Base-by-base conservation (phyloP, 30 jellyfish, hydroid and myxozoan species). In the Pseudorhiza aurosa region DNA sequence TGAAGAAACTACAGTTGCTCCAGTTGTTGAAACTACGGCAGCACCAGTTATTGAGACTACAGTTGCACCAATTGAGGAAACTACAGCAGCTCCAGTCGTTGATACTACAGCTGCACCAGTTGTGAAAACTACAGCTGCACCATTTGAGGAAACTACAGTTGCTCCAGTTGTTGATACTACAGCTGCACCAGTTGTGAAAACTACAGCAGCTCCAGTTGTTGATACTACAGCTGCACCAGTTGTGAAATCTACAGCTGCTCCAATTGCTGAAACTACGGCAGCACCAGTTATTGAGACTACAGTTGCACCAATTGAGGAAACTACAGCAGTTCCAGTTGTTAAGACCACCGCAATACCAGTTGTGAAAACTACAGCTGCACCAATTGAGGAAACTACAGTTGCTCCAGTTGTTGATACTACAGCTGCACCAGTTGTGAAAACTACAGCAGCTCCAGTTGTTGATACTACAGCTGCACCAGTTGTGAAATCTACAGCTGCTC, bases 311-410 rank as follows among this genome's bases (percentile, higher is more conserved):
- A 7, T n/a, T 10, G 79, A 22, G 31, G 85, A 42, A 46, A 72
- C 85, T 26, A 72, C 85, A 1, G 72, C 72, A 8, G 85, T 75
- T 28, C 50, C 85, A 22, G 85, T 46, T 72, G 73, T 43, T 3
- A 53, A 53, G 27, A 21, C 51, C 25, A 72, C 85, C 1, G 85
- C 69, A 44, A 51, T 56, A 1, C 73, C 85, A 1, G 72, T 40
- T 35, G 49, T n/a, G 64, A 65, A 18, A 39, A 26, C 9, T 29
- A 30, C 73, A 7, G 37, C 83, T 12, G 59, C 22, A 27, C 37
- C 79, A 8, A 31, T 49, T 10, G 70, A 1, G 2, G 79, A 33
- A 5, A 49, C 26, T 21, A 69, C 73, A 1, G 73, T 24, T 39
- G 83, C 73, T 5, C 73, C 73, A 1, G 43, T 36, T 45, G 73